Base-by-base conservation (phyloP, 1,140 invertebrate genomes). In the Rhynchophorus ferrugineus region DNA sequence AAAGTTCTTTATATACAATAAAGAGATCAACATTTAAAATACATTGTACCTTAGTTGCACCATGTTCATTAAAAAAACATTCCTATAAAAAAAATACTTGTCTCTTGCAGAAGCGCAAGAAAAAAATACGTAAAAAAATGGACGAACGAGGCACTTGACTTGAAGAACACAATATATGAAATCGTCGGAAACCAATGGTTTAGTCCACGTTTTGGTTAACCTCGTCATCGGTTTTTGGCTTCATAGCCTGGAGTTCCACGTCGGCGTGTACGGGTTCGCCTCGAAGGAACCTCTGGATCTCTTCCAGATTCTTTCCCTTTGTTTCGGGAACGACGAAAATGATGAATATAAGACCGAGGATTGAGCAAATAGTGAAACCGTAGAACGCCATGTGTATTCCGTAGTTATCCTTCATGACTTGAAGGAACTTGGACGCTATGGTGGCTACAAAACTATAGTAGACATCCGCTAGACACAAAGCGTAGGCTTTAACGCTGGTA, bases 261-360 rank as follows among this genome's bases (percentile, higher is more conserved):
- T 37, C 35, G 13, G 22, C 17, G 1, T 14, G 20, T 6, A 34
- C 13, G 14, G 21, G 36, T 3, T 53, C 56, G 1, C 63, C 63
- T 46, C 49, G 60, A 8, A 66, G 36, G 39, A 46, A 46, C 17
- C 57, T 43, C 35, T 69, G 67, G 18, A 69, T 69, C 50, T 69
- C 67, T 49, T 81, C 79, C 34, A 89, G 75, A 0, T 81, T 81
- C 63, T 85, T 87, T 9, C 84, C 85, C 71, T 90, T 91, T 0
- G 88, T 92, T 71, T 92, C 89, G 0, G 87, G 86, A 16, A 90
- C 72, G 35, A 76, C 74, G 2, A 76, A 68, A 17, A 81, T 69
- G 37, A 82, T 77, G 61, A 82, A 89, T 13, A 83, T 46, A 1
- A 82, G 62, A 5, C 83, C 77, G 2, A 81, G 36, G 0, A 81